Conservation (phyloP, 2,888 invertebrate genomes). For the Campaea margaritaria region DNA sequence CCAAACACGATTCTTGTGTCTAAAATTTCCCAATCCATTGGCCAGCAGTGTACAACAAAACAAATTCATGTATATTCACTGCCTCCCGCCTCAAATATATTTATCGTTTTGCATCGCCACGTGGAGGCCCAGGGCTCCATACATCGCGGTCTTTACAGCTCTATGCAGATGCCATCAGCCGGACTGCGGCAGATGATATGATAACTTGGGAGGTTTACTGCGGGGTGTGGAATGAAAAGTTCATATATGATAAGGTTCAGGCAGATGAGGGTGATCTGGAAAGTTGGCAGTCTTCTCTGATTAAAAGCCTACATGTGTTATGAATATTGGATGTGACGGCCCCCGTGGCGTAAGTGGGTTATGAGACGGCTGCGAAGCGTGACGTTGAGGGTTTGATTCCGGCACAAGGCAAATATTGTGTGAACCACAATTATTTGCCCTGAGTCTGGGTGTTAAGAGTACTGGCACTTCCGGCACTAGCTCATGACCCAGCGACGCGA, state of each 20-base stretch:
- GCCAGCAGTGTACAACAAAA: slow-evolving; percentile 51
- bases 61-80: slow-evolving; percentile 61
- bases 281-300: not conserved
- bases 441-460: too few relatives aligned
- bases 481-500: slow-evolving; percentile 21
- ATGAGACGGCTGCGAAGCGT: too few relatives aligned
- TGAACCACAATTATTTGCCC: too few relatives aligned
- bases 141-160: slow-evolving; percentile 75
- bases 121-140: slow-evolving; percentile 65
- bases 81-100: slow-evolving; percentile 65
- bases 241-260: slow-evolving; percentile 8
- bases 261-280: slow-evolving; percentile 1
- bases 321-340: too few relatives aligned
- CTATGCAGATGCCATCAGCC: slow-evolving; percentile 57
- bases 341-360: too few relatives aligned
- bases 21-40: slow-evolving; percentile 17
- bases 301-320: not conserved
- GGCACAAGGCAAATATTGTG: too few relatives aligned
- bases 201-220: slow-evolving; percentile 36
- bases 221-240: slow-evolving; percentile 18
- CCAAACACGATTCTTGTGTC: too few relatives aligned
- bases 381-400: too few relatives aligned
- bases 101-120: slow-evolving; percentile 75
- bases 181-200: slow-evolving; percentile 28
- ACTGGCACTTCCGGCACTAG: too few relatives aligned